Evolutionary conservation across 2,888 invertebrate genomes (phyloP), one percentile per base, ranked within the genome.

Genomic region (Spialia ferax): DNA sequence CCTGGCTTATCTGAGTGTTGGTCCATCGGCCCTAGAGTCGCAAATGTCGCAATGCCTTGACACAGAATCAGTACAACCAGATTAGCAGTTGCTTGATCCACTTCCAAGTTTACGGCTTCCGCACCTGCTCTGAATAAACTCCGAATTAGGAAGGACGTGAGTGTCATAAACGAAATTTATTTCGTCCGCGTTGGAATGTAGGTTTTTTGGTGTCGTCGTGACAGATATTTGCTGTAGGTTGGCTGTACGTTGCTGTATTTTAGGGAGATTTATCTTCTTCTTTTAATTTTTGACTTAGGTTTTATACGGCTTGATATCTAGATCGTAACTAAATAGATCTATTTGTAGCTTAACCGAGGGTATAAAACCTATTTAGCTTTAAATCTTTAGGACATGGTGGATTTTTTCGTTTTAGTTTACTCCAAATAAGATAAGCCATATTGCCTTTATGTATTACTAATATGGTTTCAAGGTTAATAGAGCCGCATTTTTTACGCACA

Each of bases 1-100:
- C 73, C 74, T 64, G 66, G 50, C 72, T 42, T 42, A 62, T 64
- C 71, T 66, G 56, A 62, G 63, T 70, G 35, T 69, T 63, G 57
- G 55, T 55, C 45, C 66, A 62, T 63, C 61, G 71, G 75, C 75
- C 76, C 76, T 74, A 68, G 52, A 70, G 62, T 59, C 56, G 52
- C 55, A 65, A 71, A 38, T 71, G 62, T 59, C 56, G 52, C 55
- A 65, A 71, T 42, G 35, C 54, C 20, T 57, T 68, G 50, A 61
- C 61, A 61, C 54, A 62, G 22, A 63, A 48, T 65, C 64, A 38
- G 26, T 52, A 18, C 10, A 35, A 35, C 50, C 23, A 64, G 48
- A 64, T 57, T 52, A 42, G 42, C 32, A 22, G n/a, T 13, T 8
- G n/a, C 29, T 55, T 61, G 45, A 60, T 54, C 60, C 20, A 23